These are phyloP conservation scores for Buphagus erythrorhynchus DNA, from an alignment of 2,797 vertebrate species.

Conservation along the genomic window DNA sequence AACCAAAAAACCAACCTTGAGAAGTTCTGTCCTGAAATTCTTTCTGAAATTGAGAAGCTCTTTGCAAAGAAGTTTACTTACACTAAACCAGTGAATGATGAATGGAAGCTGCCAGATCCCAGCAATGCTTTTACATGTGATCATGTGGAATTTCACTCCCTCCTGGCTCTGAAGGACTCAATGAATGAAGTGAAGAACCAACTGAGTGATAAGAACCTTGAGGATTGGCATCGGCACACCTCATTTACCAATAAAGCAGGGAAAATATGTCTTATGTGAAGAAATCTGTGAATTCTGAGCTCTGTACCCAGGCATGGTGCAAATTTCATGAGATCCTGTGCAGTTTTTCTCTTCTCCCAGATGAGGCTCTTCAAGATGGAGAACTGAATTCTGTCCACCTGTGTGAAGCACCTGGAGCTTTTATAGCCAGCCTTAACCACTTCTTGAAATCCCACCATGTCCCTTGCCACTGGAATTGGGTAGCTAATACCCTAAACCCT, in stretches of 20 bases:
- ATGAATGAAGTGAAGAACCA: constrained; percentile 92
- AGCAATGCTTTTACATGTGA: constrained; percentile 74
- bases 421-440: constrained; percentile 93
- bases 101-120: constrained; percentile 87
- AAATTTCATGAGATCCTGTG: constrained; percentile 94
- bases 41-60: constrained; percentile 81
- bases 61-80: constrained; percentile 88
- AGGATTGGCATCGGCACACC: constrained; percentile 94
- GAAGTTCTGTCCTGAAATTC: constrained; percentile 74
- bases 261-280: constrained; percentile 84
- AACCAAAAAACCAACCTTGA: constrained; percentile 20
- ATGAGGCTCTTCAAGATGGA: constrained; percentile 78
- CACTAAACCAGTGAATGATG: constrained; percentile 74
- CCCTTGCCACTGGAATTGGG: constrained; percentile 91
- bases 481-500: constrained; percentile 92
- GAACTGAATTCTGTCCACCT: constrained; percentile 91
- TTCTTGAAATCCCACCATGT: constrained; percentile 84
- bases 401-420: constrained; percentile 95
- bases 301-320: constrained; percentile 97
- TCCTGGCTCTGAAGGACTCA: constrained; percentile 87
- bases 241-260: constrained; percentile 93
- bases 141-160: constrained; percentile 67
- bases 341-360: constrained; percentile 83
- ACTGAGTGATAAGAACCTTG: constrained; percentile 91
- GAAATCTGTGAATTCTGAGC: constrained; percentile 87